A percentile compares a stretch with the other conserved stretches of the same genome.
These are phyloP conservation scores for Pachliopta kotzebuea DNA, from an alignment of 2,888 invertebrate genomes.

Conservation along the genomic window DNA sequence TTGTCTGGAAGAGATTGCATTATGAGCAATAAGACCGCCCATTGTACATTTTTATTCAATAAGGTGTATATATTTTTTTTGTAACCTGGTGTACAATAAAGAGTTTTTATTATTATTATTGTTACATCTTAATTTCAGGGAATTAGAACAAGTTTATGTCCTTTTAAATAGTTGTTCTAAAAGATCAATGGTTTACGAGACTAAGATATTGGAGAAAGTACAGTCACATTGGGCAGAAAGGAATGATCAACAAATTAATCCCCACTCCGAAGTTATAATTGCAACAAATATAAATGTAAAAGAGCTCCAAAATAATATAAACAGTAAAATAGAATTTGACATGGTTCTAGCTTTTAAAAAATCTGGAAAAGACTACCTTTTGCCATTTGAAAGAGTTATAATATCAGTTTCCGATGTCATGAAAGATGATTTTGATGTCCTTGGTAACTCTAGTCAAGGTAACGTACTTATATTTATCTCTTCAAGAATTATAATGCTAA, in stretches of 20 bases:
- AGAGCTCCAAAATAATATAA: slow-evolving; percentile 47
- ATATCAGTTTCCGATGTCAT: slow-evolving; percentile 51
- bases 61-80: no score
- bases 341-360: slow-evolving; percentile 50
- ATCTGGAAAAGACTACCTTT: slow-evolving; percentile 41
- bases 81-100: no score
- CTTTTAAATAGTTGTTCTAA: slow-evolving; percentile 44
- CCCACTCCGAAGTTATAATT: slow-evolving; percentile 40
- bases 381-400: slow-evolving; percentile 53
- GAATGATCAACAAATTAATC: slow-evolving; percentile 38
- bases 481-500: no score
- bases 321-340: slow-evolving; percentile 49
- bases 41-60: background rate
- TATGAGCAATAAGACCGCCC: no score
- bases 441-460: slow-evolving; percentile 45
- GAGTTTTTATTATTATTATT: no score
- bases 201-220: slow-evolving; percentile 51
- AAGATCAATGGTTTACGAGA: slow-evolving; percentile 50
- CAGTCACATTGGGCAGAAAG: slow-evolving; percentile 48
- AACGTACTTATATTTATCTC: slow-evolving; percentile 21
- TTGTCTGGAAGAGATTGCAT: no score
- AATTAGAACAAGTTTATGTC: slow-evolving; percentile 49
- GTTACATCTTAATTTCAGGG: slow-evolving; percentile 52
- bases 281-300: slow-evolving; percentile 47
- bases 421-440: slow-evolving; percentile 53